phyloP scores from a whole-genome alignment of 1,140 invertebrate species.

The Tetragonula clypearis region DNA sequence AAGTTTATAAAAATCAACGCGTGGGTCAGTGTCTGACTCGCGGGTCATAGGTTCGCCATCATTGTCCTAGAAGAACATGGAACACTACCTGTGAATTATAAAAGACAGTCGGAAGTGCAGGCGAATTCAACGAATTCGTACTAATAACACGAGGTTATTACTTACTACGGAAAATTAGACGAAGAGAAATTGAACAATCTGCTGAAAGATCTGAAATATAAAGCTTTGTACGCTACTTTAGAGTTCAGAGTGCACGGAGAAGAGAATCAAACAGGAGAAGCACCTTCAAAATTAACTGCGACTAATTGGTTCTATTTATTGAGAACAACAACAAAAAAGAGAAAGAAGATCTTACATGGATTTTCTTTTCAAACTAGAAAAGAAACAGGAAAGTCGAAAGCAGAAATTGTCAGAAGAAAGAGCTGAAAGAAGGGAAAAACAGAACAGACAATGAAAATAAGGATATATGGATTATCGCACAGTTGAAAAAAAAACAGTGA shows the following conservation, averaged over 20 bases:
- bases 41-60: background rate
- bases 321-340: accelerated
- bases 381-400: accelerated
- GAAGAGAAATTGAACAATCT: background rate
- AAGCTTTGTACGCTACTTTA: constrained; percentile 5
- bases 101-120: no score
- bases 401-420: background rate
- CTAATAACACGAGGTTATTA: background rate
- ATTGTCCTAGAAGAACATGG: no score
- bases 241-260: constrained; percentile 14
- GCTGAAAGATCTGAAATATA: background rate
- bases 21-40: no score
- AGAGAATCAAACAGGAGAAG: background rate
- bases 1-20: no score
- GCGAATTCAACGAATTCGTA: no score
- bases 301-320: constrained; percentile 32
- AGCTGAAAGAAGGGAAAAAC: background rate
- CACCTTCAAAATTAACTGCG: background rate
- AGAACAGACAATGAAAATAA: accelerated
- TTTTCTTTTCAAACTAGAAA: constrained; percentile 17
- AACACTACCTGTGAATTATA: no score
- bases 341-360: constrained; percentile 29
- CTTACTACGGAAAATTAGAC: background rate
- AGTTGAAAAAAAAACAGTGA: constrained; percentile 80
- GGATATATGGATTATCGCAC: constrained; percentile 49